Conservation (phyloP, 2,888 invertebrate species). For the Panorpa germanica region DNA sequence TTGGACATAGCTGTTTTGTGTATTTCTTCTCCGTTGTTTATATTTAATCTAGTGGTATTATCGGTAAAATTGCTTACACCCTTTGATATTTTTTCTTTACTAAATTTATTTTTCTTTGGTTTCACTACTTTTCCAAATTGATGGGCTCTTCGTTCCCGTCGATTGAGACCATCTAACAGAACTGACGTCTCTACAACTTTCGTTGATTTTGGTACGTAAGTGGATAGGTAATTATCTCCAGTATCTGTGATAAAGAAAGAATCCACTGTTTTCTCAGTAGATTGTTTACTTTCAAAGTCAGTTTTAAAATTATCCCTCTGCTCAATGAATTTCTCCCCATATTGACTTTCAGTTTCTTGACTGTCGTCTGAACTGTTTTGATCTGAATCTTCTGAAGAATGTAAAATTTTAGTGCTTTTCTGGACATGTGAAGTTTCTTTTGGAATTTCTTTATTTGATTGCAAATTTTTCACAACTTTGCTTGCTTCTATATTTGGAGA, state of each 20-base stretch:
- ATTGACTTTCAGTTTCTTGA: constrained; percentile 25
- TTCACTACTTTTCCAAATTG: constrained; percentile 25
- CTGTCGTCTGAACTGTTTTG: constrained; percentile 21
- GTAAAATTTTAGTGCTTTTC: too few species aligned
- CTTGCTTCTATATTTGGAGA: too few species aligned
- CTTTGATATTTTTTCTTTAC: constrained; percentile 13
- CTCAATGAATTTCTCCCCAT: constrained; percentile 23
- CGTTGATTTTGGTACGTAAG: constrained; percentile 26
- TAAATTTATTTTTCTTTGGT: constrained; percentile 9
- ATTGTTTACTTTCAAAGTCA: too few species aligned
- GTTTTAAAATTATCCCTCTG: constrained; percentile 15
- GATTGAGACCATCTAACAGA: constrained; percentile 25
- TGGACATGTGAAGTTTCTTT: constrained; percentile 8
- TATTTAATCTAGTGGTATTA: constrained; percentile 10
- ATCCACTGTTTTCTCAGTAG: constrained; percentile 25
- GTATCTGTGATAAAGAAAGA: constrained; percentile 28
- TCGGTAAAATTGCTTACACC: too few species aligned
- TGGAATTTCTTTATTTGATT: constrained; percentile 9
- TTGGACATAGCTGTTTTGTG: constrained; percentile 10
- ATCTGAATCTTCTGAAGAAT: too few species aligned
- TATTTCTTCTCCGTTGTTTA: too few species aligned
- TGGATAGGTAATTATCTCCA: constrained; percentile 27
- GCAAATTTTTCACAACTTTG: constrained; percentile 11
- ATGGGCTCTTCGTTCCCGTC: constrained; percentile 25
- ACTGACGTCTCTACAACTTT: constrained; percentile 17